A percentile compares a stretch with the other conserved stretches of the same genome.
Evolutionary conservation across 1,140 invertebrate species (phyloP).

Genomic region (Orius insidiosus): DNA sequence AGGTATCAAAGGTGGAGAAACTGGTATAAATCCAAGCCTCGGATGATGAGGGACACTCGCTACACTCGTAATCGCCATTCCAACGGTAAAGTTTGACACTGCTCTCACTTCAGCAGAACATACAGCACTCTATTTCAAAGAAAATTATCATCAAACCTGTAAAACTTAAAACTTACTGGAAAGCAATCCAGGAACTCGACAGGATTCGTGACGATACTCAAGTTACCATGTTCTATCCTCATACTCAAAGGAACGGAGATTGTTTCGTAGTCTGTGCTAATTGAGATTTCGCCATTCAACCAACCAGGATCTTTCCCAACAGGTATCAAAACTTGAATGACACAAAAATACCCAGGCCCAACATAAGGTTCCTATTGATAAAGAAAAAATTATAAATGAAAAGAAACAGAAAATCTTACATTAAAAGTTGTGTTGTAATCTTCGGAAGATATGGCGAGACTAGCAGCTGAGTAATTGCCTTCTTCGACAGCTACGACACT

Average conservation of each 20-base stretch:
- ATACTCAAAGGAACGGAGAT: slow-evolving; percentile 42
- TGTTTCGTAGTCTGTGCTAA: slow-evolving; percentile 57
- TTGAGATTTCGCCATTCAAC: slow-evolving; percentile 47
- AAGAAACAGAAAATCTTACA: slow-evolving; percentile 20
- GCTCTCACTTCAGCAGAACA: slow-evolving; percentile 53
- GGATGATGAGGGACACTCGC: slow-evolving; percentile 31
- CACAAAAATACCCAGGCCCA: slow-evolving; percentile 46
- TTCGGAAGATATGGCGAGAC: slow-evolving; percentile 27
- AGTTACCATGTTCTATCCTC: slow-evolving; percentile 37
- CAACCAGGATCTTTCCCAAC: slow-evolving; percentile 49
- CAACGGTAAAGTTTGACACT: slow-evolving; percentile 51
- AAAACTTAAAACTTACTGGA: slow-evolving; percentile 41
- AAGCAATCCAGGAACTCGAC: slow-evolving; percentile 64
- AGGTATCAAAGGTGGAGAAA: slow-evolving; percentile 18
- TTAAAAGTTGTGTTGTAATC: slow-evolving; percentile 1
- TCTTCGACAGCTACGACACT: slow-evolving; percentile 51
- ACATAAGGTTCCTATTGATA: slow-evolving; percentile 29
- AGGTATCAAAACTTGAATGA: slow-evolving; percentile 52
- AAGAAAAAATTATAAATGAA: slow-evolving; percentile 10
- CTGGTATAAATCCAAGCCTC: slow-evolving; percentile 26
- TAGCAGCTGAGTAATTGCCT: slow-evolving; percentile 32
- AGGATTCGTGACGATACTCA: slow-evolving; percentile 39
- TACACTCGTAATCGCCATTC: slow-evolving; percentile 42
- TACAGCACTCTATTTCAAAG: slow-evolving; percentile 65
- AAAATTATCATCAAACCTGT: slow-evolving; percentile 21